A percentile compares a stretch with the other conserved stretches of the same genome.
These are phyloP conservation scores for Salvator merianae DNA, from an alignment of 2,113 vertebrate genomes.

Conservation along the genomic window DNA sequence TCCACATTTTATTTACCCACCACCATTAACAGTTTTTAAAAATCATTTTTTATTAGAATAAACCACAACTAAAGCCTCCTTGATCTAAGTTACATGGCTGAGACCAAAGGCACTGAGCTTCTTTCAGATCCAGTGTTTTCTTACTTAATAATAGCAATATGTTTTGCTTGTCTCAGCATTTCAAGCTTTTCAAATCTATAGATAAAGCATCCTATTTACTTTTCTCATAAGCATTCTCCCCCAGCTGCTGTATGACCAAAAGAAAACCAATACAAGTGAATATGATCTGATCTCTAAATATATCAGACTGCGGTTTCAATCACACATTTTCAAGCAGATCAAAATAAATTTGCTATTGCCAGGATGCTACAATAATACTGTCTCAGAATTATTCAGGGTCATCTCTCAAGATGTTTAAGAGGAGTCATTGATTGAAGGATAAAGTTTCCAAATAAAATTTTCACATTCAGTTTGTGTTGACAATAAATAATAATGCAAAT, in stretches of 20 bases:
- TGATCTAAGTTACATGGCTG: slow-evolving; percentile 69
- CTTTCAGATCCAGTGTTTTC: slow-evolving; percentile 69
- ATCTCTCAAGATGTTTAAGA: slow-evolving; percentile 36
- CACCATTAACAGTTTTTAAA: slow-evolving; percentile 68
- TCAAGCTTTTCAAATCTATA: slow-evolving; percentile 30
- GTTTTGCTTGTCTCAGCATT: slow-evolving; percentile 65
- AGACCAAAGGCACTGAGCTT: slow-evolving; percentile 67
- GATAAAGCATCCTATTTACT: slow-evolving; percentile 42
- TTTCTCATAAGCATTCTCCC: slow-evolving; percentile 37
- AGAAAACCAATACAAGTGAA: slow-evolving; percentile 46
- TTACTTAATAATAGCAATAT: slow-evolving; percentile 70
- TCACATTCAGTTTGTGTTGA: too few relatives aligned
- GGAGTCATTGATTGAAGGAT: slow-evolving; percentile 47
- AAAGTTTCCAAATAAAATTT: slow-evolving; percentile 46
- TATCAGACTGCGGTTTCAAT: slow-evolving; percentile 59
- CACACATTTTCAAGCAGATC: slow-evolving; percentile 47
- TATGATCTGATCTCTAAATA: slow-evolving; percentile 42
- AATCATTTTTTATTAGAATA: slow-evolving; percentile 67
- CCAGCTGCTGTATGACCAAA: slow-evolving; percentile 25
- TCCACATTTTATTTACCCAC: slow-evolving; percentile 51
- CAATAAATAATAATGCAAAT: too few relatives aligned
- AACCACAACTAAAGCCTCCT: slow-evolving; percentile 76
- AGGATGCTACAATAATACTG: slow-evolving; percentile 27
- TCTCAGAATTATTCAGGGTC: slow-evolving; percentile 54
- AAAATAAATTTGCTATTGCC: slow-evolving; percentile 57